Evolutionary conservation across 2,113 vertebrate genomes (phyloP).

Genomic region (Alouatta palliata): DNA sequence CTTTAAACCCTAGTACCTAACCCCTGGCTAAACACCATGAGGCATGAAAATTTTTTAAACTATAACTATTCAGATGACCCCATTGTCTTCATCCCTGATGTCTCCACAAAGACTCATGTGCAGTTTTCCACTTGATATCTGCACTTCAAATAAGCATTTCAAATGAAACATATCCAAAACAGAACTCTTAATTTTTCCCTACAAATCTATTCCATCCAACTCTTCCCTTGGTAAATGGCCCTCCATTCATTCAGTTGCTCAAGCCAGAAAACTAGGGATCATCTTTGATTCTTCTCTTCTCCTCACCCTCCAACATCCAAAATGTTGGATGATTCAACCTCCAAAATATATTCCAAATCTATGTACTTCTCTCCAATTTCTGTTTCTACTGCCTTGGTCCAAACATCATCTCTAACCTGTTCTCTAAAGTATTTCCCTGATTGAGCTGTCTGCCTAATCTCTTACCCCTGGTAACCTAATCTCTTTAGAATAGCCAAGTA

Average conservation of each 20-base stretch:
- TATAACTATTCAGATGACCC: background rate
- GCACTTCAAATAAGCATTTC: background rate
- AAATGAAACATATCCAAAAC: background rate
- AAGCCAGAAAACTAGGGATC: background rate
- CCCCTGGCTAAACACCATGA: background rate
- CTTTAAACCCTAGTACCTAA: constrained; percentile 5
- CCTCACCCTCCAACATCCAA: background rate
- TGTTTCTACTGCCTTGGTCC: background rate
- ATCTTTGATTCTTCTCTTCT: background rate
- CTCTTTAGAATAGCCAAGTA: background rate
- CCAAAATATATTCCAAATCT: background rate
- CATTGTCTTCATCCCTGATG: background rate
- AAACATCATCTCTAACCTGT: background rate
- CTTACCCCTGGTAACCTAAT: background rate
- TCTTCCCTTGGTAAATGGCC: background rate
- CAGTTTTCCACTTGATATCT: background rate
- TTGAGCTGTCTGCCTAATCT: background rate
- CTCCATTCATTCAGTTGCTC: background rate
- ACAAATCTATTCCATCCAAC: background rate
- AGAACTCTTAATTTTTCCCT: constrained; percentile 3
- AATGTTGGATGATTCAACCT: background rate
- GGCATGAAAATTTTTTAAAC: background rate
- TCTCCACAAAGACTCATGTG: background rate
- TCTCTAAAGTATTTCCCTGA: background rate
- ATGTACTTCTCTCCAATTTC: background rate